A percentile compares a stretch with the other conserved stretches of the same genome.
Conservation (phyloP, 2,888 invertebrate species). For the Rhaphigaster nebulosa region DNA sequence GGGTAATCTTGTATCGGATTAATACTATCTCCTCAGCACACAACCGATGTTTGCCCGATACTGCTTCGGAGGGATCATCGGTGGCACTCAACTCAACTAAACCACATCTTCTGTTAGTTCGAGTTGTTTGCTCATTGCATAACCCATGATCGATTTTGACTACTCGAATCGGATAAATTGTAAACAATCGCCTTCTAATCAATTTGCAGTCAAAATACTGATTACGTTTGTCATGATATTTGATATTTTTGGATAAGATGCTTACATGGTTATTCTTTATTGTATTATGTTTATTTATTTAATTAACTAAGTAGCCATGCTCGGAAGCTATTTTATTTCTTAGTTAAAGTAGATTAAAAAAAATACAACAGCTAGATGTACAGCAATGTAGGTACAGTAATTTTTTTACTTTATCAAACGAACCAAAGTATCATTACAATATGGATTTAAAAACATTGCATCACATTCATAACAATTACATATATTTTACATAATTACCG, state of each 20-base stretch:
- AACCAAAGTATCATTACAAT: no score
- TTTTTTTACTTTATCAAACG: no score
- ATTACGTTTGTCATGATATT: not conserved
- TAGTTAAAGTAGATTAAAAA: no score
- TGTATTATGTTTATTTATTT: not conserved
- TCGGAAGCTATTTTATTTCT: no score
- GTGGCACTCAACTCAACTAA: not conserved
- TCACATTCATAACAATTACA: no score
- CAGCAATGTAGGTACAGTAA: no score
- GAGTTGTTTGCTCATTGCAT: not conserved
- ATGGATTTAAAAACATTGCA: no score
- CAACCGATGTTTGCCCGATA: no score
- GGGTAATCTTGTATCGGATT: conserved; percentile 10
- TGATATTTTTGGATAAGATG: not conserved
- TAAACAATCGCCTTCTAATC: not conserved
- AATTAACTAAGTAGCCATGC: no score
- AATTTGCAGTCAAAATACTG: not conserved
- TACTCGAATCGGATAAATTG: not conserved
- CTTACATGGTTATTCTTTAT: not conserved
- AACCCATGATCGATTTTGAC: not conserved
- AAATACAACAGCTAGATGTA: no score
- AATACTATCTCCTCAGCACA: not conserved
- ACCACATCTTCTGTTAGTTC: not conserved
- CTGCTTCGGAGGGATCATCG: not conserved
- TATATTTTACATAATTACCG: no score